Evolutionary conservation across 2,888 invertebrate species (phyloP), one percentile per base, ranked within the genome.

Genomic region (Trachelus troglodyta): DNA sequence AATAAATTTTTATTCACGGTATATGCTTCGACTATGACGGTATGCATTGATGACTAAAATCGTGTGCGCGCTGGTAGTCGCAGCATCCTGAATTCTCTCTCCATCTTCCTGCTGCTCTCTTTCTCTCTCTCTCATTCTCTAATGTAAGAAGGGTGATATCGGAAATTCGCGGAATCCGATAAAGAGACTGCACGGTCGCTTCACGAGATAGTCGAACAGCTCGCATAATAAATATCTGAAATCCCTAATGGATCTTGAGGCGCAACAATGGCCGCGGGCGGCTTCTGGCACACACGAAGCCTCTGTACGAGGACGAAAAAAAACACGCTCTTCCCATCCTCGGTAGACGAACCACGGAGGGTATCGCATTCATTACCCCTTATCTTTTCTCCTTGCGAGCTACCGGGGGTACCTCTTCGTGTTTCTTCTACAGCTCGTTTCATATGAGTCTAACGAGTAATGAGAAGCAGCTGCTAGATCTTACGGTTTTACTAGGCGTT

Each of bases 221-320:
- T 79, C 80, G 75, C 76, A 75, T 79, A 87, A 87, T 88, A 87
- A 89, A 88, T 88, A 89, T 89, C 87, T 83, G 81, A 85, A 86
- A 85, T 85, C 86, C 87, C 85, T 90, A 89, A 89, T 90, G 90
- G 89, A 89, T 87, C 88, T 85, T 81, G 82, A 82, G 83, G 80
- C 85, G 69, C 35, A 37, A 30, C 6, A 15, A 37, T 56, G 69
- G 15, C 30, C 15, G 69, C 12, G 75, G 75, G 74, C 30, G 77
- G 37, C 56, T 76, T 81, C 77, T 77, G 73, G 73, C 75, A 75
- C 73, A 78, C 83, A 76, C 77, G 81, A 79, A 81, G 85, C 85
- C 83, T 79, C 84, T 83, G 84, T 83, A 79, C 34, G 73, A 34
- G 76, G 35, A 78, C 68, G 79, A 76, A 69, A 83, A 82, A 82